These are phyloP conservation scores for Hyposoter didymator DNA, from an alignment of 2,888 invertebrate genomes.

Conservation along the genomic window DNA sequence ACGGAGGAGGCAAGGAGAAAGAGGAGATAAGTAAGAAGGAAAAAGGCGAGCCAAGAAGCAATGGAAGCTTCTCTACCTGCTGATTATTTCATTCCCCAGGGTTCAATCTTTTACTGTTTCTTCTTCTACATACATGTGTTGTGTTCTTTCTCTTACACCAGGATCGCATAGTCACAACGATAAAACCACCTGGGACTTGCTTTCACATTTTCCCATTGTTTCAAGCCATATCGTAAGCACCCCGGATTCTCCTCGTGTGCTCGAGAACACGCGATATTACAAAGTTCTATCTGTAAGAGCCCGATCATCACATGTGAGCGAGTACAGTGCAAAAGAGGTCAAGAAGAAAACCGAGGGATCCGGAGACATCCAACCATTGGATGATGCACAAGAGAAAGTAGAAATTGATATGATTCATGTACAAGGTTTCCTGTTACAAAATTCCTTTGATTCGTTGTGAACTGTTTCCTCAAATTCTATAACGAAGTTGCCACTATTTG, in stretches of 20 bases:
- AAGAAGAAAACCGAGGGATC: conserved; percentile 48
- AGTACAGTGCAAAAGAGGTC: conserved; percentile 52
- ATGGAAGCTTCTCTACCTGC: conserved; percentile 62
- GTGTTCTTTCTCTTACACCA: conserved; percentile 60
- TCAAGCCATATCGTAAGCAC: conserved; percentile 53
- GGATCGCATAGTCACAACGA: conserved; percentile 58
- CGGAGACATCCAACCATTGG: conserved; percentile 44
- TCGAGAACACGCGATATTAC: conserved; percentile 54
- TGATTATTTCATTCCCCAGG: conserved; percentile 74
- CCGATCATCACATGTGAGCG: conserved; percentile 27
- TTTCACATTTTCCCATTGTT: conserved; percentile 40
- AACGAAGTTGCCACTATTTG: too few species aligned
- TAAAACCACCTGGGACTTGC: conserved; percentile 61
- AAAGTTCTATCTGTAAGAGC: conserved; percentile 5
- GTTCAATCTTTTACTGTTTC: conserved; percentile 71
- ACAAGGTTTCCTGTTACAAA: neutral
- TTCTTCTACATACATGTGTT: conserved; percentile 55
- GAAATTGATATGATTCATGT: neutral
- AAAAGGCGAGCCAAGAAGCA: conserved; percentile 13
- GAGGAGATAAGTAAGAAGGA: conserved; percentile 21
- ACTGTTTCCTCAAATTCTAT: too few species aligned
- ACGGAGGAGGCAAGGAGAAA: conserved; percentile 33
- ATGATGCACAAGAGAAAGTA: conserved; percentile 48
- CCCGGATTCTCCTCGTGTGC: conserved; percentile 49
- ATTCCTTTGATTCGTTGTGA: too few species aligned